These are phyloP conservation scores for Pseudococcus viburni DNA, from an alignment of 2,888 invertebrate genomes.

Conservation along the genomic window DNA sequence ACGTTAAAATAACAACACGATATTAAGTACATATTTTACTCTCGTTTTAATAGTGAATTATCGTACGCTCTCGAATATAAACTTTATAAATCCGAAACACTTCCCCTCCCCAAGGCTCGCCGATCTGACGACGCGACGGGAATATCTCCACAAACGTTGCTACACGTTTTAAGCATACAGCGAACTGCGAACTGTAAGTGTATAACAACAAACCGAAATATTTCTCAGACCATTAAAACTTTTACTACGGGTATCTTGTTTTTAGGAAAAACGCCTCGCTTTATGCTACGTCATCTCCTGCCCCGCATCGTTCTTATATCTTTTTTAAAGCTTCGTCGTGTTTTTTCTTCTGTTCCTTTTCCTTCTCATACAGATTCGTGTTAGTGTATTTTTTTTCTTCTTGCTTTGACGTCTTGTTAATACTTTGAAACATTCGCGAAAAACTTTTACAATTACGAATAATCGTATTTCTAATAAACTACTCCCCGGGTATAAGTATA, in stretches of 20 bases:
- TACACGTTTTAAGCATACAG: constrained; percentile 3
- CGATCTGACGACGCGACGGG: background rate
- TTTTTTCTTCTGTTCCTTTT: background rate
- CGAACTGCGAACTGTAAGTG: background rate
- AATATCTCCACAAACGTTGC: background rate
- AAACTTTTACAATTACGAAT: constrained; percentile 38
- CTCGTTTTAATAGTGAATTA: constrained; percentile 45
- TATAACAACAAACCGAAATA: constrained; percentile 35
- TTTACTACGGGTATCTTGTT: constrained; percentile 36
- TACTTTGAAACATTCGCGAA: constrained; percentile 20
- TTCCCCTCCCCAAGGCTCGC: background rate
- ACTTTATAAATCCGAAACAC: constrained; percentile 38
- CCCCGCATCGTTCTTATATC: background rate
- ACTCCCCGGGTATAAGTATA: background rate
- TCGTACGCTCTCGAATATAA: constrained; percentile 38
- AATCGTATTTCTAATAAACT: constrained; percentile 35
- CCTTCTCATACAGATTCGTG: background rate
- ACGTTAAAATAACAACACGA: constrained; percentile 19
- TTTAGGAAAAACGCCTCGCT: constrained; percentile 12
- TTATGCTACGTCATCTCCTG: background rate
- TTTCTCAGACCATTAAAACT: constrained; percentile 45
- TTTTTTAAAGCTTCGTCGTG: background rate
- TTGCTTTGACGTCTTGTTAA: constrained; percentile 12
- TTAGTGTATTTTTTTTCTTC: background rate
- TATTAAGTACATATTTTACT: constrained; percentile 43